Conservation (phyloP, 2,888 invertebrate species). For the Cartodere bifasciata region DNA sequence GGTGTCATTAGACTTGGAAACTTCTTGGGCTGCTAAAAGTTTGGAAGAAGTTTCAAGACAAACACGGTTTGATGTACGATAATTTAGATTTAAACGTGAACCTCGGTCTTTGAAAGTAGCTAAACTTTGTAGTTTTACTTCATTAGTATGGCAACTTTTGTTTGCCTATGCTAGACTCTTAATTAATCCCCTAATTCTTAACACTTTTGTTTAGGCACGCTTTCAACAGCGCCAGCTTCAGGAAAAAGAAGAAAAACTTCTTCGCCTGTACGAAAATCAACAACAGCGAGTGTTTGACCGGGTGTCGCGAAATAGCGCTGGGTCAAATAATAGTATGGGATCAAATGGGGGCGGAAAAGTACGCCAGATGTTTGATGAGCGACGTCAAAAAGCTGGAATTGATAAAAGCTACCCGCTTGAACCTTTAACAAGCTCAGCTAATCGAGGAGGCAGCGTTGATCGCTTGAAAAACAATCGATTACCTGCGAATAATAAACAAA, state of each 20-base stretch:
- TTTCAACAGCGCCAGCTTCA: constrained; percentile 73
- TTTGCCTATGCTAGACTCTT: neutral
- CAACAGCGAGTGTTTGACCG: constrained; percentile 52
- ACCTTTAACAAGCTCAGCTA: constrained; percentile 33
- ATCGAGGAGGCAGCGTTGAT: constrained; percentile 34
- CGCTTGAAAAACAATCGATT: constrained; percentile 25
- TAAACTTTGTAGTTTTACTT: too few species aligned
- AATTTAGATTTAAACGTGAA: neutral
- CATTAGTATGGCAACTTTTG: too few species aligned
- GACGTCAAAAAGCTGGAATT: constrained; percentile 60
- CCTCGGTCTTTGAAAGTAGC: neutral
- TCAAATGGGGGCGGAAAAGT: constrained; percentile 39
- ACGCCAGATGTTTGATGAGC: constrained; percentile 77
- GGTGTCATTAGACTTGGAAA: constrained; percentile 41
- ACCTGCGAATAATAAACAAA: too few species aligned
- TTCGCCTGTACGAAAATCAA: constrained; percentile 55
- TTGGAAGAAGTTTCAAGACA: constrained; percentile 28
- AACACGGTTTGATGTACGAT: too few species aligned
- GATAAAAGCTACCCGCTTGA: constrained; percentile 74
- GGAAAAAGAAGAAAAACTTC: constrained; percentile 66
- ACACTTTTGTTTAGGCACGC: constrained; percentile 45
- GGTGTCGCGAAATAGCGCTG: constrained; percentile 39
- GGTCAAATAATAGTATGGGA: constrained; percentile 32
- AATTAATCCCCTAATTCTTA: constrained; percentile 1
- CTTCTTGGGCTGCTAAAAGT: constrained; percentile 46